phyloP scores from a whole-genome alignment of 2,888 invertebrate species.

The Ophion obscuratus region DNA sequence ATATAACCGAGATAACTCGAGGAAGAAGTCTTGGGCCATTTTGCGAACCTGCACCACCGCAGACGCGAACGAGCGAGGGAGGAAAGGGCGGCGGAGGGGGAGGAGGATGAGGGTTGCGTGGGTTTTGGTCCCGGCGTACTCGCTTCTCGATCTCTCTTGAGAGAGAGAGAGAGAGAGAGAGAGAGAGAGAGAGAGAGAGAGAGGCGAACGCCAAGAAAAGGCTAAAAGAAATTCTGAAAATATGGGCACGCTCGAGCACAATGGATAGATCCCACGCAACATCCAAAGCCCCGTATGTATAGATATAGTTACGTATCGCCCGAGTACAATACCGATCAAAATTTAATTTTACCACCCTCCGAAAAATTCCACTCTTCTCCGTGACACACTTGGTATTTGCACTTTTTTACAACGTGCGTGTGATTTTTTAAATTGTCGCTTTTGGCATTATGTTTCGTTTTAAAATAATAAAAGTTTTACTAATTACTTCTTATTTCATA shows the following conservation, averaged over 20 bases:
- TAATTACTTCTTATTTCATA: too few relatives aligned
- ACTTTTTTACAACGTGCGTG: not conserved
- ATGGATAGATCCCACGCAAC: constrained; percentile 66
- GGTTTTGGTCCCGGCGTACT: constrained; percentile 33
- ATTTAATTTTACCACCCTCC: constrained; percentile 26
- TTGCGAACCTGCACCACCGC: constrained; percentile 49
- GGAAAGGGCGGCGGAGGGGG: not conserved
- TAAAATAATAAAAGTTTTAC: too few relatives aligned
- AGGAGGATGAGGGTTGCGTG: constrained; percentile 49
- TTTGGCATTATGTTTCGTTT: not conserved
- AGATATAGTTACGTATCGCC: constrained; percentile 31
- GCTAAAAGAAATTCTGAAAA: constrained; percentile 66
- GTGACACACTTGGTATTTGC: not conserved
- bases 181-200: too few relatives aligned
- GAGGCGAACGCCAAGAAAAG: constrained; percentile 49
- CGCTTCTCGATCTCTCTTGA: too few relatives aligned
- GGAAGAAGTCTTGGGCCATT: constrained; percentile 55
- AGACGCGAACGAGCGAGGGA: constrained; percentile 26
- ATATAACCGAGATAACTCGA: constrained; percentile 48
- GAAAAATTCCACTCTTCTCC: not conserved
- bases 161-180: too few relatives aligned
- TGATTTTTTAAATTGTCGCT: not conserved
- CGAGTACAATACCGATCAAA: constrained; percentile 45
- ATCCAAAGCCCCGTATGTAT: constrained; percentile 19
- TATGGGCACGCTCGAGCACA: constrained; percentile 65